Evolutionary conservation across 2,888 invertebrate genomes (phyloP).

Genomic region (Meliscaeva auricollis): DNA sequence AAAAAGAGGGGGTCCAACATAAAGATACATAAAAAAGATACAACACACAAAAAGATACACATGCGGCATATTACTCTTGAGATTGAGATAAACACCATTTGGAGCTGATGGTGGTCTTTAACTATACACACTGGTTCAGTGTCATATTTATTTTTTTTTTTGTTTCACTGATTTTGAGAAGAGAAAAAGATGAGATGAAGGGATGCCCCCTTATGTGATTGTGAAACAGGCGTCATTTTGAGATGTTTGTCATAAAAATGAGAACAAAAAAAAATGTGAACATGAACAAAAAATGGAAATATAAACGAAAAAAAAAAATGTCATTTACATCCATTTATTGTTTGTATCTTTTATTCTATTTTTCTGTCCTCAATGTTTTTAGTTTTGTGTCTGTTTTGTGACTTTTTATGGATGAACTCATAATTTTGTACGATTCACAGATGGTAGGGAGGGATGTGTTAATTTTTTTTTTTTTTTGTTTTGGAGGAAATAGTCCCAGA

Average conservation of each 20-base stretch:
- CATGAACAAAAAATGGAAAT: constrained; percentile 54
- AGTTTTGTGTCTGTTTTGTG: constrained; percentile 6
- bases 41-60: constrained; percentile 40
- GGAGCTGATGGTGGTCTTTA: constrained; percentile 59
- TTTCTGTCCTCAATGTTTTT: neutral
- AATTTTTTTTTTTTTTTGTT: constrained; percentile 22
- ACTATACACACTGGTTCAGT: constrained; percentile 5
- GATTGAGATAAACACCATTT: constrained; percentile 61
- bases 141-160: constrained; percentile 11
- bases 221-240: constrained; percentile 72
- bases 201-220: constrained; percentile 49
- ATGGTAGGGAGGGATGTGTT: constrained; percentile 41
- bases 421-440: constrained; percentile 50
- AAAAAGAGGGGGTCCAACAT: neutral
- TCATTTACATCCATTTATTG: constrained; percentile 55
- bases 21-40: constrained; percentile 31
- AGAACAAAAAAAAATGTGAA: constrained; percentile 21
- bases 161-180: constrained; percentile 33
- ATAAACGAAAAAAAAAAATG: constrained; percentile 64
- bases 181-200: constrained; percentile 19
- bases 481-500: constrained; percentile 35
- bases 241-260: constrained; percentile 70
- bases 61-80: constrained; percentile 56
- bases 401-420: constrained; percentile 47
- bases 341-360: constrained; percentile 11